These are phyloP conservation scores for Collichthys lucidus DNA, from an alignment of 2,113 vertebrate genomes.

Conservation along the genomic window DNA sequence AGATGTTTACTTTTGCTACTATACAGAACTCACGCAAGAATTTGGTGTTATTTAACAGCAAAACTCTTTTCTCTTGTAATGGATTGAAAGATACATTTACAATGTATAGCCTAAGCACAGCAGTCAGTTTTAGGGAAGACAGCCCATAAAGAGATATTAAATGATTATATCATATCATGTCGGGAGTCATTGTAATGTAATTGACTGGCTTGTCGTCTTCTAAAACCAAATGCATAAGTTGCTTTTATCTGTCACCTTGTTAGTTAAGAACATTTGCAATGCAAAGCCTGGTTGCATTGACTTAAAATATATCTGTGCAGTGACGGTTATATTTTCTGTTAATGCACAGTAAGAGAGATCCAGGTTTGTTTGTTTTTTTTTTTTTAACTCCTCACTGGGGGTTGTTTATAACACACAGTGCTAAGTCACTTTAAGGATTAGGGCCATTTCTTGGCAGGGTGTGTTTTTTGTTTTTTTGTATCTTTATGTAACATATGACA, in stretches of 20 bases:
- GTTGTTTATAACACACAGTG: slow-evolving; percentile 27
- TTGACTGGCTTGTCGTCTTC: background rate
- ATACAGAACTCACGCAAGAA: background rate
- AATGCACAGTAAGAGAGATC: background rate
- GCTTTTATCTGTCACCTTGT: background rate
- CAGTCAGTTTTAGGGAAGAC: background rate
- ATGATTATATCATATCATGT: background rate
- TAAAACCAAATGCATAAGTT: background rate
- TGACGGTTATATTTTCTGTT: slow-evolving; percentile 14
- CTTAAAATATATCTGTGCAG: slow-evolving; percentile 16
- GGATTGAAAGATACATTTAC: background rate
- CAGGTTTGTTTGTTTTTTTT: background rate
- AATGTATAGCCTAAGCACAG: background rate
- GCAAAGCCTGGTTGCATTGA: slow-evolving; percentile 13
- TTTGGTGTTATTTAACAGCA: background rate
- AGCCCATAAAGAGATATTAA: background rate
- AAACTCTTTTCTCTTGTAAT: slow-evolving; percentile 5
- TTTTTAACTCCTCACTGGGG: slow-evolving; percentile 12
- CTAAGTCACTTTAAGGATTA: slow-evolving; percentile 46
- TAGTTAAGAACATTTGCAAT: background rate
- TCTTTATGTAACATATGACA: slow-evolving; percentile 9
- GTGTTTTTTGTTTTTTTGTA: background rate
- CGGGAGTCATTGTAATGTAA: background rate
- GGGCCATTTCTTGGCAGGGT: slow-evolving; percentile 1
- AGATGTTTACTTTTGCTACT: slow-evolving; percentile 25